phyloP scores from a whole-genome alignment of 1,140 invertebrate genomes.

The Drosophila saltans region DNA sequence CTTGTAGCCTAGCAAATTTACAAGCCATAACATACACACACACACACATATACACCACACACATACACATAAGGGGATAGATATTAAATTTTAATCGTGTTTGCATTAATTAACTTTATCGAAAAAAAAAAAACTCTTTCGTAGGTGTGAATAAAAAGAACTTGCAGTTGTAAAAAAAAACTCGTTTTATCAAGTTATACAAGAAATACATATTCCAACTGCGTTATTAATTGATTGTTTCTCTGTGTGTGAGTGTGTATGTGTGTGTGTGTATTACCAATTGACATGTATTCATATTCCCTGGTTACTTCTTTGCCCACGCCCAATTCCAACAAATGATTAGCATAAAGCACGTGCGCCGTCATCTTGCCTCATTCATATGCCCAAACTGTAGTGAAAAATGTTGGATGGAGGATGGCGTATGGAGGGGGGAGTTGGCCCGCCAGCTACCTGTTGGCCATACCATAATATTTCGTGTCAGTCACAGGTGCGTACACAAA shows the following conservation, averaged over 20 bases:
- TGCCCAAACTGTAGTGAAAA: constrained; percentile 43
- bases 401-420: background rate
- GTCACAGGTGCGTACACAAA: constrained; percentile 65
- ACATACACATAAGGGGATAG: constrained; percentile 2
- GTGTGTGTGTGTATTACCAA: background rate
- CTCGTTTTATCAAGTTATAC: constrained; percentile 35
- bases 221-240: constrained; percentile 52
- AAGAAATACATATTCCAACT: constrained; percentile 40
- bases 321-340: constrained; percentile 73
- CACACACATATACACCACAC: constrained; percentile 12
- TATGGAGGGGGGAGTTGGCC: constrained; percentile 25
- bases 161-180: constrained; percentile 17
- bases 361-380: constrained; percentile 64
- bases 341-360: constrained; percentile 79
- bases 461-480: constrained; percentile 24
- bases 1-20: constrained; percentile 47
- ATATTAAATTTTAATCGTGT: constrained; percentile 50
- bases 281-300: constrained; percentile 28
- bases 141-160: constrained; percentile 44
- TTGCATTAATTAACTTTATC: constrained; percentile 57
- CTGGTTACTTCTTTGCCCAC: constrained; percentile 41
- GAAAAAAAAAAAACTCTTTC: constrained; percentile 21
- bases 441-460: constrained; percentile 64
- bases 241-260: background rate
- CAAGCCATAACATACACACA: constrained; percentile 55